A percentile compares a stretch with the other conserved stretches of the same genome.
phyloP scores from a whole-genome alignment of 2,113 vertebrate species.

The Ia io region DNA sequence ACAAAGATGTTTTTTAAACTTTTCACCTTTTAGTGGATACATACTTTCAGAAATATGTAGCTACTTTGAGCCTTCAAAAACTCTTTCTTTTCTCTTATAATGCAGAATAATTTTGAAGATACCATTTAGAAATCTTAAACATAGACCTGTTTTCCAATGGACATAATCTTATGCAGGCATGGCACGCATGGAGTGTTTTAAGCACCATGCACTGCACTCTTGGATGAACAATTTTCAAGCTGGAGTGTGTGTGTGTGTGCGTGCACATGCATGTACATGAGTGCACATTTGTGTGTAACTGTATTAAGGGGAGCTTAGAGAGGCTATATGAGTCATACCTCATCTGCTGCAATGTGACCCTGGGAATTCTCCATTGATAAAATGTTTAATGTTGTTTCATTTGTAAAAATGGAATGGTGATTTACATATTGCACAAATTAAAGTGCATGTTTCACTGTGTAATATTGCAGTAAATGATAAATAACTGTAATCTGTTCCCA shows the following conservation, averaged over 20 bases:
- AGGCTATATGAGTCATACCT: background rate
- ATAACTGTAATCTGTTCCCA: constrained; percentile 50
- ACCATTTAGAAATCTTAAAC: background rate
- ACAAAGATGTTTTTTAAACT: background rate
- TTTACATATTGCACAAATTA: background rate
- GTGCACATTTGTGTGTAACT: background rate
- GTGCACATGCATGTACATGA: background rate
- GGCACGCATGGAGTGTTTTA: background rate
- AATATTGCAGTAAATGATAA: constrained; percentile 50
- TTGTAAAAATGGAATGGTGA: constrained; percentile 33
- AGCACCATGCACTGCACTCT: background rate
- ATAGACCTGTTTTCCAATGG: background rate
- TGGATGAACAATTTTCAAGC: background rate
- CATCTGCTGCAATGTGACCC: background rate
- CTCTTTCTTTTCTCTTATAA: background rate
- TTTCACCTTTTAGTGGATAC: background rate
- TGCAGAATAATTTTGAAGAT: background rate
- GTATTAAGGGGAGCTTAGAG: background rate
- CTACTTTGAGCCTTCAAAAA: background rate
- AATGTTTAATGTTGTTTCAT: background rate
- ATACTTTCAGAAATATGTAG: background rate
- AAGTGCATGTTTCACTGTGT: constrained; percentile 47
- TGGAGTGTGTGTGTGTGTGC: background rate
- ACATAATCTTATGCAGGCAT: background rate
- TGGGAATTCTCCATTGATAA: background rate